Evolutionary conservation across 2,888 invertebrate genomes (phyloP), one percentile per base, ranked within the genome.

Genomic region (Rhagium mordax): DNA sequence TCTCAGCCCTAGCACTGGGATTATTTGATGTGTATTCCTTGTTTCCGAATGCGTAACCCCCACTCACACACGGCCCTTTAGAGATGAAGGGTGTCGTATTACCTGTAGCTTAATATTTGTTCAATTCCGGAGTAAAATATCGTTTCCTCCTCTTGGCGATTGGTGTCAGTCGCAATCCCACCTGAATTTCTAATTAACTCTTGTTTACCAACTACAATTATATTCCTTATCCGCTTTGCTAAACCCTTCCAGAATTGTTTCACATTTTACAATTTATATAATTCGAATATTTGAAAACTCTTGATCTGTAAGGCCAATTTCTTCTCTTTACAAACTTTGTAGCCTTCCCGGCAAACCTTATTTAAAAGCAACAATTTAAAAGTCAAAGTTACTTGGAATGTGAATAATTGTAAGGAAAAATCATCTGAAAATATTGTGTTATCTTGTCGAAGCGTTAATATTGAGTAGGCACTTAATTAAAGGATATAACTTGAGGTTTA

Each of bases 401-500:
- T 15, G 7, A 41, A 2, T 15, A 27, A 57, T 57, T 15, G 27
- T 41, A 15, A 27, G 27, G n/a, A 57, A 57, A 27, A 15, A 15
- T 15, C 27, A 27, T 24, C n/a, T n/a, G n/a, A 6, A 3, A 27
- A n/a, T 55, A 41, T n/a, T 55, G 10, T 5, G 24, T 13, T 27
- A 27, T 15, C 5, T 21, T 7, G 55, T 55, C 24, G 6, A 6
- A 15, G 55, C n/a, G 27, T 57, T 27, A 57, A 55, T 24, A 24
- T 24, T 16, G 24, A 15, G 27, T 27, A 15, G 55, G 27, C 55
- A 57, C 55, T 57, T 57, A 57, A 57, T 57, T 57, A 57, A 27
- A 57, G 27, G 55, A 24, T 57, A 57, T 27, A 27, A 24, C 55
- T 15, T 15, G 27, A 15, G 15, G n/a, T 27, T 27, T 27, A 57